phyloP scores from a whole-genome alignment of 2,113 vertebrate species.

The Canis aureus region DNA sequence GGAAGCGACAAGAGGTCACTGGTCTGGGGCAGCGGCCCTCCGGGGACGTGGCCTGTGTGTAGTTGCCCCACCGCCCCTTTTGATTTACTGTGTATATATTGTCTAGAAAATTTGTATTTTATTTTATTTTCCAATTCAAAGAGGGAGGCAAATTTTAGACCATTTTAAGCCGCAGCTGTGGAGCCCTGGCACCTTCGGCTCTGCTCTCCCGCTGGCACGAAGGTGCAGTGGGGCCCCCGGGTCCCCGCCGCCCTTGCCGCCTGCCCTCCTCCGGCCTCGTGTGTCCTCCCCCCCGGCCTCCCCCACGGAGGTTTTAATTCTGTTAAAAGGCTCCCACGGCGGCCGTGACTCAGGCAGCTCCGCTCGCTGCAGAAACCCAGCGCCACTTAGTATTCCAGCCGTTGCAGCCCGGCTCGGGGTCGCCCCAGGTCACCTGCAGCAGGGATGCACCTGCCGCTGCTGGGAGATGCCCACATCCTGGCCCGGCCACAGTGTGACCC shows the following conservation, averaged over 20 bases:
- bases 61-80: constrained; percentile 54
- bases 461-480: no score
- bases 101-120: constrained; percentile 48
- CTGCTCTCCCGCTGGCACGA: not conserved
- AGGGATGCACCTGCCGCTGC: no score
- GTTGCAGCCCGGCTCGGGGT: not conserved
- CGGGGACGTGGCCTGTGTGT: constrained; percentile 65
- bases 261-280: no score
- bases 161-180: constrained; percentile 52
- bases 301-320: constrained; percentile 78
- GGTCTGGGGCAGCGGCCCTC: constrained; percentile 73
- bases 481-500: no score
- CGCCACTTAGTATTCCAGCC: constrained; percentile 77
- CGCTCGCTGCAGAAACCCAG: constrained; percentile 67
- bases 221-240: no score
- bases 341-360: constrained; percentile 75
- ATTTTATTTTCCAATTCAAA: not conserved
- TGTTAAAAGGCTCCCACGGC: constrained; percentile 76
- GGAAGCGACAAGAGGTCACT: constrained; percentile 77
- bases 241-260: no score
- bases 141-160: not conserved
- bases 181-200: not conserved
- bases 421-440: no score
- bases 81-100: constrained; percentile 48
- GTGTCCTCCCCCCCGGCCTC: constrained; percentile 38